Conservation (phyloP, 2,888 invertebrate genomes). For the Cerceris ruficornis region DNA sequence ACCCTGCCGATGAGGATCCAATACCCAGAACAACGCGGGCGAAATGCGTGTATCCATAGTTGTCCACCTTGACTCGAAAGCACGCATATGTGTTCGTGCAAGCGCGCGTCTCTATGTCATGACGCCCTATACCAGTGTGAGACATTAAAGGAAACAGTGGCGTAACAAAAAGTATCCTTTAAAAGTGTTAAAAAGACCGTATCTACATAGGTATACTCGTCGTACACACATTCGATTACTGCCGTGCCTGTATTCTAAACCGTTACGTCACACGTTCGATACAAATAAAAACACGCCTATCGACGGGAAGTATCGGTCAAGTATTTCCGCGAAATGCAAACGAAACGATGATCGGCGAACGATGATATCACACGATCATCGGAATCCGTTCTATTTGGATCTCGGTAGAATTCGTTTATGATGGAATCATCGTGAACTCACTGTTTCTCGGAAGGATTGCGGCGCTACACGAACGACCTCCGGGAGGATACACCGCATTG, state of each 20-base stretch:
- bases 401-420: not conserved
- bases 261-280: constrained; percentile 2
- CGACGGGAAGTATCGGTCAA: not conserved
- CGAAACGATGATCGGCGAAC: too few relatives aligned
- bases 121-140: constrained; percentile 42
- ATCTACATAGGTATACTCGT: not conserved
- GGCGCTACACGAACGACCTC: constrained; percentile 34
- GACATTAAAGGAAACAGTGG: constrained; percentile 56
- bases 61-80: constrained; percentile 60
- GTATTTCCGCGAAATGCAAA: too few relatives aligned
- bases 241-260: not conserved
- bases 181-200: constrained; percentile 1
- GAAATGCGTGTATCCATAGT: constrained; percentile 57
- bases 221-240: too few relatives aligned
- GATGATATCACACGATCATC: not conserved
- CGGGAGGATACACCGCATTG: constrained; percentile 61
- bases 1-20: constrained; percentile 56
- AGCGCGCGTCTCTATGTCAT: constrained; percentile 45
- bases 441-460: constrained; percentile 18
- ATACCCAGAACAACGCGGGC: constrained; percentile 51
- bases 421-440: constrained; percentile 22
- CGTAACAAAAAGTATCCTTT: constrained; percentile 37
- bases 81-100: constrained; percentile 46
- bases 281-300: not conserved
- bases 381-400: not conserved